Conservation (phyloP, 2,113 vertebrate genomes). For the Shinisaurus crocodilurus region DNA sequence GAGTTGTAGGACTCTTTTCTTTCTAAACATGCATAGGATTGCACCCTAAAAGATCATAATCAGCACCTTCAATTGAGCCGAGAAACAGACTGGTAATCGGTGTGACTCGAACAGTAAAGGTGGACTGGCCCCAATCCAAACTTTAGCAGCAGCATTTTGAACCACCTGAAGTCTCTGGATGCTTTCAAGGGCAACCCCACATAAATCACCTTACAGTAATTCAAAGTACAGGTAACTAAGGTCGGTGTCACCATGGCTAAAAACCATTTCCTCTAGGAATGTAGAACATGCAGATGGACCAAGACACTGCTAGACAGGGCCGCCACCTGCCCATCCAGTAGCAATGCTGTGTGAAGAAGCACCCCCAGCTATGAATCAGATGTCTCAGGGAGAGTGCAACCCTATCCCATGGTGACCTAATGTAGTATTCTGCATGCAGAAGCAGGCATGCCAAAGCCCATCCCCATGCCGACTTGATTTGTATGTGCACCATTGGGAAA, state of each 20-base stretch:
- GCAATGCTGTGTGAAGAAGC: background rate
- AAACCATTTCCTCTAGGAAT: too few relatives aligned
- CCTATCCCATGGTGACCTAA: background rate
- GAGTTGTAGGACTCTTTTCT: too few relatives aligned
- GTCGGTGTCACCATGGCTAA: background rate
- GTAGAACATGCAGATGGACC: background rate
- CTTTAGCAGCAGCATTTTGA: background rate
- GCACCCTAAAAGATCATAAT: too few relatives aligned
- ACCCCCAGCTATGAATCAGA: background rate
- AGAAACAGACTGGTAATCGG: background rate
- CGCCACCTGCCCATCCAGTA: background rate
- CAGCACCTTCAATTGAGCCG: background rate
- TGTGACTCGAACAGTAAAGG: too few relatives aligned
- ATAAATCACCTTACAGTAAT: background rate
- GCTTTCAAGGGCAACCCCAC: background rate
- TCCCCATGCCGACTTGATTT: background rate
- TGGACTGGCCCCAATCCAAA: too few relatives aligned
- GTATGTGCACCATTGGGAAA: background rate
- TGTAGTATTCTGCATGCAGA: too few relatives aligned
- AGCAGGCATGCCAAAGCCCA: too few relatives aligned
- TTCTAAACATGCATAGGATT: too few relatives aligned
- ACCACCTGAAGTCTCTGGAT: background rate
- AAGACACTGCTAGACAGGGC: background rate
- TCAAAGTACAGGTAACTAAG: background rate
- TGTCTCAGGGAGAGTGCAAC: background rate